phyloP scores from a whole-genome alignment of 2,113 vertebrate genomes.

The Eleginops maclovinus region DNA sequence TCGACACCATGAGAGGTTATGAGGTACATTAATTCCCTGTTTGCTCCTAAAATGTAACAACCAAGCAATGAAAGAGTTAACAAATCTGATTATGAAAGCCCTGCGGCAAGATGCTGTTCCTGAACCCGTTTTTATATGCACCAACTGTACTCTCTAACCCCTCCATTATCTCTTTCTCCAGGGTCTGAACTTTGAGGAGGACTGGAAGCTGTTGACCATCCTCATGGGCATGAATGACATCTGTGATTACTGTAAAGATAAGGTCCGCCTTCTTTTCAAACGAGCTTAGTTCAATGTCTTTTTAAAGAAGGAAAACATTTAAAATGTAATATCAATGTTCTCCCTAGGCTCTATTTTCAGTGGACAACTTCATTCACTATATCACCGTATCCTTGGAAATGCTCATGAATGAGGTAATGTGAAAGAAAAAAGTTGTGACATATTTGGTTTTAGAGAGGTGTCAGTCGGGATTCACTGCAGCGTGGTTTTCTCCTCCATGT shows the following conservation, averaged over 20 bases:
- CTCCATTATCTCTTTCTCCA: conserved; percentile 37
- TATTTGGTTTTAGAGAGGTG: background rate
- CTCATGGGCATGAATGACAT: conserved; percentile 88
- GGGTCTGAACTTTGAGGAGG: conserved; percentile 83
- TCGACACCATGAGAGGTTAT: conserved; percentile 82
- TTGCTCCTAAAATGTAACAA: background rate
- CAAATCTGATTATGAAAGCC: background rate
- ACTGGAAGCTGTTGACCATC: conserved; percentile 88
- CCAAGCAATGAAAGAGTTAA: background rate
- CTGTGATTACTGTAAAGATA: conserved; percentile 88
- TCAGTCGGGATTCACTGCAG: background rate
- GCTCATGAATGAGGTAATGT: conserved; percentile 85
- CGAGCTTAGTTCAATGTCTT: background rate
- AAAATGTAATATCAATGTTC: background rate
- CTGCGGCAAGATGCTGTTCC: background rate
- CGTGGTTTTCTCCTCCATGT: background rate
- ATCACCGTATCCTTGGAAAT: conserved; percentile 84
- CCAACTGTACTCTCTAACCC: background rate
- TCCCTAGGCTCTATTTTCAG: conserved; percentile 81
- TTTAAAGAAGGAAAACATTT: background rate
- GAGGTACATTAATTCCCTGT: conserved; percentile 67
- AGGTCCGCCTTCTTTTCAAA: conserved; percentile 62
- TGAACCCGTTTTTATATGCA: background rate
- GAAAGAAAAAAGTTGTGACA: background rate
- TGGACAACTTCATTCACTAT: conserved; percentile 85